Conservation (phyloP, 2,888 invertebrate species). For the Tipula unca region DNA sequence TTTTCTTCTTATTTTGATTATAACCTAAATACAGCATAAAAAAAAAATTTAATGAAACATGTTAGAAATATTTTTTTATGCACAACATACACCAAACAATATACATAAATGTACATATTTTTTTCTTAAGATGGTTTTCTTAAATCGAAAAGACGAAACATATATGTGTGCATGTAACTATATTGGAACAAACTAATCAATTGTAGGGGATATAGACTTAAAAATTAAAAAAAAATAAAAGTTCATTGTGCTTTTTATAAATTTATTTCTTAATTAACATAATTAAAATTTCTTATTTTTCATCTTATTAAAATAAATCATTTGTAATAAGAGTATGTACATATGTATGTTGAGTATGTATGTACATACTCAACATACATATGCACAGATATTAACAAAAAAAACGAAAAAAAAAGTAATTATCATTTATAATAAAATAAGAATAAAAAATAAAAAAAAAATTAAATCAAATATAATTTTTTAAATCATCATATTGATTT, state of each 20-base stretch:
- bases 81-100: background rate
- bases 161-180: background rate
- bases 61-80: background rate
- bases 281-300: background rate
- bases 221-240: background rate
- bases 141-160: background rate
- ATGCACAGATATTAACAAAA: too few species aligned
- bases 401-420: constrained; percentile 1
- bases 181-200: background rate
- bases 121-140: background rate
- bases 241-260: background rate
- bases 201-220: background rate
- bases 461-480: constrained; percentile 8
- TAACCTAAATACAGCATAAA: background rate
- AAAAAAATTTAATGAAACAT: background rate
- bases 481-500: constrained; percentile 18
- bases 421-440: background rate
- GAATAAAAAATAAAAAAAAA: background rate
- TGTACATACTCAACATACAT: background rate
- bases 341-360: background rate
- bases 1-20: background rate
- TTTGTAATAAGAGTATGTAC: background rate
- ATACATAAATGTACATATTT: background rate
- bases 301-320: constrained; percentile 14
- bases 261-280: constrained; percentile 8